A percentile compares a stretch with the other conserved stretches of the same genome.
Conservation (phyloP, 2,888 invertebrate genomes). For the Drepanosiphum platanoidis region DNA sequence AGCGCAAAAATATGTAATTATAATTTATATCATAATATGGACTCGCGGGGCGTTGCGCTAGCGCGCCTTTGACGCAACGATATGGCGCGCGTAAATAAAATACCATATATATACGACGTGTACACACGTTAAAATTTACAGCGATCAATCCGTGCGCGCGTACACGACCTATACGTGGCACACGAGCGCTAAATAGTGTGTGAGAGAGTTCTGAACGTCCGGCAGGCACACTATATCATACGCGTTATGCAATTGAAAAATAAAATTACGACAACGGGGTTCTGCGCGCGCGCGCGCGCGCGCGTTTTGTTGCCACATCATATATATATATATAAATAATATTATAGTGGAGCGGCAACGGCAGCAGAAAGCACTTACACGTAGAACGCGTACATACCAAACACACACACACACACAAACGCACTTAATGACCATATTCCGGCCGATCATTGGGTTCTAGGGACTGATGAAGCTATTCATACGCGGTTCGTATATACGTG, state of each 20-base stretch:
- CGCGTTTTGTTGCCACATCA: neutral
- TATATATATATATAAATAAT: neutral
- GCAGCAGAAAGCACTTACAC: neutral
- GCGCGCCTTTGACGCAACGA: too few relatives aligned
- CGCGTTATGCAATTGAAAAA: slow-evolving; percentile 27
- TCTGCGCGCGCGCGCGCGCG: neutral
- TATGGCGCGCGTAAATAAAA: too few relatives aligned
- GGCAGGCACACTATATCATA: neutral
- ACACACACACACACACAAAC: slow-evolving; percentile 3
- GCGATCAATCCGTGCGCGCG: neutral
- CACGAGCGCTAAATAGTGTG: slow-evolving; percentile 3
- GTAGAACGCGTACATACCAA: neutral
- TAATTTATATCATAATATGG: too few relatives aligned
- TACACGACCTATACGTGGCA: neutral
- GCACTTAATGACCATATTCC: slow-evolving; percentile 52
- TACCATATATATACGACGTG: too few relatives aligned
- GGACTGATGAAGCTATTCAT: slow-evolving; percentile 59
- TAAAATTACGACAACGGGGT: neutral
- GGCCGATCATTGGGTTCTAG: slow-evolving; percentile 36
- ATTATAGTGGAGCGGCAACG: neutral
- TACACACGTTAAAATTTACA: neutral
- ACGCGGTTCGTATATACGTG: neutral
- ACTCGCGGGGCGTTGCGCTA: neutral
- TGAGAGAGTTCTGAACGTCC: slow-evolving; percentile 34
- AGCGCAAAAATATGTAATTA: neutral